Evolutionary conservation across 2,113 vertebrate genomes (phyloP), one percentile per base, ranked within the genome.

Genomic region (Chionomys nivalis): DNA sequence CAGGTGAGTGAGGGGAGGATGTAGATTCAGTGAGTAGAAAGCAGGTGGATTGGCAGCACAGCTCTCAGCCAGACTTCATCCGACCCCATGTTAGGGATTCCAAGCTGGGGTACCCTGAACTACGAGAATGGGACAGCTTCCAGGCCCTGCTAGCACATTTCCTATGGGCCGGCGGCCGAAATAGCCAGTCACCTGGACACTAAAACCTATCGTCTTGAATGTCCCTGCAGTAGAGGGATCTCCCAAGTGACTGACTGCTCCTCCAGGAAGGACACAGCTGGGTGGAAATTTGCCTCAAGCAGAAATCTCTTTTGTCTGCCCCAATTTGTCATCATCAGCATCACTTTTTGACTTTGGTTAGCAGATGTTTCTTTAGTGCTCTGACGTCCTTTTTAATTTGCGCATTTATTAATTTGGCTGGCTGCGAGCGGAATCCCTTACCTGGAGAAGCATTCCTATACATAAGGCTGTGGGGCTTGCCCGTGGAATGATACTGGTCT

Each of bases 331-430:
- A 98, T 98, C 96, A 96, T 97, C 97, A 97, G 98, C 92, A 92
- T 98, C 98, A 97, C 95, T 98, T 98, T 97, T 97, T 98, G 96
- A 96, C 96, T 98, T 98, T 98, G 97, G 93, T 98, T 98, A 98
- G 94, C 98, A 99, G 98, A 98, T 98, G 98, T 98, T 98, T 98
- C 98, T 98, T 98, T 98, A 98, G 97, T 97, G 96, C 91, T 97
- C 96, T 98, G 97, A 98, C 98, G 98, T 98, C 97, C 97, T 98
- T 98, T 98, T 98, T 98, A 97, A 98, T 98, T 98, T 98, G 97
- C 97, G 97, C 98, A 97, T 98, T 98, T 98, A 97, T 98, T 98
- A 98, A 98, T 98, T 98, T 97, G 96, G 95, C 98, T 98, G 95
- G 70, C 89, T 90, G 97, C 96, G 96, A 97, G 3, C 85, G 91